Evolutionary conservation across 2,113 vertebrate species (phyloP).

Genomic region (Melospiza melodia): DNA sequence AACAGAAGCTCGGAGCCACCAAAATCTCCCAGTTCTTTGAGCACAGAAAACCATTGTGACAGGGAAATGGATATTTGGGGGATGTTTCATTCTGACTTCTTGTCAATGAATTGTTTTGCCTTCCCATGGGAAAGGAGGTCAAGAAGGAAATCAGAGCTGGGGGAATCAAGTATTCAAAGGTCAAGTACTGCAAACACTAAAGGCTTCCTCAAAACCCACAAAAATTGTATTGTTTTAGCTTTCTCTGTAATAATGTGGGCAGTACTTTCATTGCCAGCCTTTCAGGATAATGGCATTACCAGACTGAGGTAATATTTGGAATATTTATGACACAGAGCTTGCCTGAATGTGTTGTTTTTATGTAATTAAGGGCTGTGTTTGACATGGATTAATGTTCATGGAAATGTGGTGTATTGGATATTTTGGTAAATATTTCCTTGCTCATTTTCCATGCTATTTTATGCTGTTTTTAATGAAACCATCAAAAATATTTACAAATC

Average conservation of each 20-base stretch:
- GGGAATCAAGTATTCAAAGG: background rate
- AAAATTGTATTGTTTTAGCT: background rate
- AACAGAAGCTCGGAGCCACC: background rate
- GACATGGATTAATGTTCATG: conserved; percentile 34
- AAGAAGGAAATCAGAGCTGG: background rate
- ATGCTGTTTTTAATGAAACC: conserved; percentile 44
- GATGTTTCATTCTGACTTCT: background rate
- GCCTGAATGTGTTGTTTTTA: background rate
- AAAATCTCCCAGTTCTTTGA: background rate
- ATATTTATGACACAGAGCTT: background rate
- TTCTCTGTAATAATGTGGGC: background rate
- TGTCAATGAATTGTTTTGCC: background rate
- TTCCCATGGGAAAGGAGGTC: background rate
- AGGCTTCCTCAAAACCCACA: background rate
- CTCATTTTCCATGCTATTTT: conserved; percentile 3
- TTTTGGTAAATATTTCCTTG: conserved; percentile 38
- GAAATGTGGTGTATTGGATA: background rate
- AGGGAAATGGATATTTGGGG: background rate
- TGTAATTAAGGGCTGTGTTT: background rate
- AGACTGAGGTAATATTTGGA: background rate
- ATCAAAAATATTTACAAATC: conserved; percentile 55
- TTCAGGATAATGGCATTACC: background rate
- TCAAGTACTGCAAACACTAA: background rate
- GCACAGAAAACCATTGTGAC: background rate
- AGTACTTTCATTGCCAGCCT: background rate